Evolutionary conservation across 2,113 vertebrate species (phyloP).

Genomic region (Fregata magnificens): DNA sequence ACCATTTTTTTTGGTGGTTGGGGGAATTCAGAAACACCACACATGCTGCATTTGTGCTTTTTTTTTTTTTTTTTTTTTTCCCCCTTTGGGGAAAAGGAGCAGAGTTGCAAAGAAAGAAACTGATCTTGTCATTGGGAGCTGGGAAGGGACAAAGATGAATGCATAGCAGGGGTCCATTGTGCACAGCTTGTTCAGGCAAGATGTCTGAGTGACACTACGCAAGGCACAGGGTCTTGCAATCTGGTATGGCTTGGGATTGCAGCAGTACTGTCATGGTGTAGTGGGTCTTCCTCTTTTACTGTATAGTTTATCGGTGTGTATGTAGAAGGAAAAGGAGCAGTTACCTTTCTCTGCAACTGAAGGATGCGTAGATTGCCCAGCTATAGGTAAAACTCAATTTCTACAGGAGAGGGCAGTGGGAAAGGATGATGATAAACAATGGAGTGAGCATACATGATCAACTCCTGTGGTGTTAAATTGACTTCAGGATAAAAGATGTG

Average conservation of each 20-base stretch:
- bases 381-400: background rate
- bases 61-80: background rate
- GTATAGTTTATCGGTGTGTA: background rate
- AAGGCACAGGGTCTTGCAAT: background rate
- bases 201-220: background rate
- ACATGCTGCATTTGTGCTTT: background rate
- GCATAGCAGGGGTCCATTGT: background rate
- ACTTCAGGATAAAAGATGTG: background rate
- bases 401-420: background rate
- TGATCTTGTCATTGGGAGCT: background rate
- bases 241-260: background rate
- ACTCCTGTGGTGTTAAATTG: background rate
- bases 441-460: fast-evolving
- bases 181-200: background rate
- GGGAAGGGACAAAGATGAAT: background rate
- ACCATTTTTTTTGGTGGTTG: background rate
- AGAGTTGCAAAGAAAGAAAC: background rate
- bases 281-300: background rate
- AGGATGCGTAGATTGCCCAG: background rate
- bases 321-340: background rate
- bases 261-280: background rate
- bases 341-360: background rate
- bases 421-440: background rate
- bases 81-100: background rate
- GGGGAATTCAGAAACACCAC: background rate